Base-by-base conservation (phyloP, 1,140 invertebrate species). In the Drosophila lini region DNA sequence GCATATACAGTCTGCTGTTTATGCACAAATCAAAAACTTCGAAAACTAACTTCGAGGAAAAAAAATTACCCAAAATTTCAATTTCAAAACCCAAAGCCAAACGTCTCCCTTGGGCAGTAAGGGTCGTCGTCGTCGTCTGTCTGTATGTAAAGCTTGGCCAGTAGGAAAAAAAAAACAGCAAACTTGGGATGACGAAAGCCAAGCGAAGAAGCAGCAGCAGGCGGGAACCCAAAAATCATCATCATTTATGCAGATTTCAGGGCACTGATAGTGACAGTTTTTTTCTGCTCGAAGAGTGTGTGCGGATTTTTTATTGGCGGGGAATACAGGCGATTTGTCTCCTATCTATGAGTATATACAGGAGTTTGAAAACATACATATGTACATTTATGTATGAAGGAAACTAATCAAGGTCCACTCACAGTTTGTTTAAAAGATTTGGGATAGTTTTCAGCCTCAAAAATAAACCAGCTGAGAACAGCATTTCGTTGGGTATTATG, bases 231-330 rank as follows among this genome's bases (percentile, higher is more conserved):
- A 64, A 70, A 81, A 85, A 86, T 79, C 70, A 77, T 88, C 83
- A 86, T 86, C 80, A 83, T 83, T 88, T 86, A 86, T 86, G 83
- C 83, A 88, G 80, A 86, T 86, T 85, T 82, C 53, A 69, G 74
- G 71, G 71, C 80, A 80, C 34, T 73, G 83, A 86, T 88, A 89
- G 76, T 67, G 78, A 84, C 78, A 69, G 63, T 74, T 83, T 69
- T 81, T 64, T 75, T 28, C 34, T 10, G 22, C 3, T 28, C 11
- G 1, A 7, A 45, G 73, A 61, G 48, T 76, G 50, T 69, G 65
- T 71, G 64, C 19, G 42, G 32, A 10, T 28, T 41, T 63, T 50
- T 25, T 60, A n/a, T 4, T 25, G 3, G 10, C 5, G 28, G n/a
- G 22, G 8, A 47, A 50, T 52, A 40, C 59, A 75, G 40, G 47